phyloP scores from a whole-genome alignment of 2,113 vertebrate genomes.

The Copsychus sechellarum region DNA sequence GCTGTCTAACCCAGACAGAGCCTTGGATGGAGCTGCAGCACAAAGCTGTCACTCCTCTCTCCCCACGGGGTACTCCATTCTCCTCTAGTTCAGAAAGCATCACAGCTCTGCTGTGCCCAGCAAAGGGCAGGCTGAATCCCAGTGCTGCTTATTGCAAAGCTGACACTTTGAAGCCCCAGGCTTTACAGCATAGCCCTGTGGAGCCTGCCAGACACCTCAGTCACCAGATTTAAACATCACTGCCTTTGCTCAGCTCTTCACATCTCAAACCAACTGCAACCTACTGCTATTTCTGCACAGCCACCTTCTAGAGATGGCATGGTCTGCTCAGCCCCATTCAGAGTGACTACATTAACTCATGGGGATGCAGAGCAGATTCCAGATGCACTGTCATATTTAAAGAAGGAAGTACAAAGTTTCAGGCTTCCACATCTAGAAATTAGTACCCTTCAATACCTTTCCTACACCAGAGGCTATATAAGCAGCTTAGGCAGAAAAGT shows the following conservation, averaged over 20 bases:
- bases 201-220: slow-evolving; percentile 38
- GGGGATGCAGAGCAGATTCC: background rate
- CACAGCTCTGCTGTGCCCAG: slow-evolving; percentile 25
- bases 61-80: background rate
- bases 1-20: background rate
- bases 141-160: slow-evolving; percentile 47
- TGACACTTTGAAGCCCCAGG: background rate
- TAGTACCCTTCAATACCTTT: background rate
- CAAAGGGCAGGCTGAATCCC: slow-evolving; percentile 51
- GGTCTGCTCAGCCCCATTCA: background rate
- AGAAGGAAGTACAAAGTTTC: background rate
- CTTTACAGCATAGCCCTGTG: slow-evolving; percentile 2
- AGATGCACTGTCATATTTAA: background rate
- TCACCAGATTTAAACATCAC: slow-evolving; percentile 36
- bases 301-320: background rate
- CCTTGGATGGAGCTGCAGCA: background rate
- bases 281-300: slow-evolving; percentile 1
- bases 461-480: background rate
- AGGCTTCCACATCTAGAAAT: background rate
- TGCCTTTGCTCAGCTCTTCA: slow-evolving; percentile 30
- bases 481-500: background rate
- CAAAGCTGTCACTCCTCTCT: background rate
- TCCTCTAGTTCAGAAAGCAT: background rate
- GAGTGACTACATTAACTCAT: background rate
- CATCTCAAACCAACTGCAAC: background rate